Conservation (phyloP, 2,888 invertebrate species). For the Lasioglossum zephyrum region DNA sequence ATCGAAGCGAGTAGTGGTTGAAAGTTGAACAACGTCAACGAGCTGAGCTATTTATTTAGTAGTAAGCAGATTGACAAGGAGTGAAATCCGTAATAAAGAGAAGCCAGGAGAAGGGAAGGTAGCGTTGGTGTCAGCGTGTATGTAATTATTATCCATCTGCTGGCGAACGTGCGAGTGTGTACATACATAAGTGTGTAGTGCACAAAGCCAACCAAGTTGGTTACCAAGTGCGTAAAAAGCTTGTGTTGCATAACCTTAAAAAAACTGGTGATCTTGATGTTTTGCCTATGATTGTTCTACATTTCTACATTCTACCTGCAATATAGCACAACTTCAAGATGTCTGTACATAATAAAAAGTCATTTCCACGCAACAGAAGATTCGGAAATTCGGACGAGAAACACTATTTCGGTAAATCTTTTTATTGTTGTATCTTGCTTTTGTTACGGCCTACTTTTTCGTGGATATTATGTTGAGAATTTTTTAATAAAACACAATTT, state of each 20-base stretch:
- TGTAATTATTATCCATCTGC: not conserved
- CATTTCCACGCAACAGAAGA: conserved; percentile 58
- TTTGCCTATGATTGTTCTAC: conserved; percentile 26
- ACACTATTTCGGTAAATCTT: conserved; percentile 73
- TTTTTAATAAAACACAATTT: too few relatives aligned
- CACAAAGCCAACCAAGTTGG: not conserved
- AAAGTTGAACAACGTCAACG: not conserved
- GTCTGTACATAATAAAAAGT: conserved; percentile 73
- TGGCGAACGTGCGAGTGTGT: not conserved
- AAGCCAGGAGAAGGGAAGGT: not conserved
- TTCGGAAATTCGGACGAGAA: conserved; percentile 62
- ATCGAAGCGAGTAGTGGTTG: not conserved
- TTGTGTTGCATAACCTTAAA: conserved; percentile 24
- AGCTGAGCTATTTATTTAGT: not conserved
- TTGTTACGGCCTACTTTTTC: conserved; percentile 11
- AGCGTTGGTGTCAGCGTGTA: not conserved
- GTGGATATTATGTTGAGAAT: not conserved
- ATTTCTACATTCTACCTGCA: not conserved
- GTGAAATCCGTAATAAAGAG: not conserved
- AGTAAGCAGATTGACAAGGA: not conserved
- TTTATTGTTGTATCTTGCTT: not conserved
- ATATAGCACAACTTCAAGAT: conserved; percentile 52
- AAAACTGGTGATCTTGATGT: conserved; percentile 17
- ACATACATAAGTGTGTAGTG: too few relatives aligned
- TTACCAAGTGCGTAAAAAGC: not conserved